Base-by-base conservation (phyloP, 2,888 invertebrate genomes). In the Escarpia spicata region DNA sequence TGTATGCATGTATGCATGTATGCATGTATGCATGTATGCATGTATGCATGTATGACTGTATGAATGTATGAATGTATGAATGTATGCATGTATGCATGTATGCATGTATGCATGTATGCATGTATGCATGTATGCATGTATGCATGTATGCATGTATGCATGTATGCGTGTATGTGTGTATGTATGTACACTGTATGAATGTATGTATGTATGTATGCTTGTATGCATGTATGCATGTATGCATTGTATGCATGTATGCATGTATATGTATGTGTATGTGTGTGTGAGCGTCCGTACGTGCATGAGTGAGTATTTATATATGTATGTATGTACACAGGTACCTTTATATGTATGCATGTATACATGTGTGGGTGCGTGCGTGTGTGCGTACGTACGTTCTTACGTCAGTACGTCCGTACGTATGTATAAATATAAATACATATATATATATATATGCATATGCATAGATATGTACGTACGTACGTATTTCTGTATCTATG, bases 51-150 rank as follows among this genome's bases (percentile, higher is more conserved):
- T 45, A 10, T 45, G 45, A 0, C 0, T 45, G 45, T 45, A 0
- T 45, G 45, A 1, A 10, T 45, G 45, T 2, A 10, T 45, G 45
- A 1, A 10, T 89, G 43, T 60, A 89, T 92, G 45, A 0, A 60
- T 45, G 43, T 75, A 75, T 31, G 3, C 60, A 92, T 92, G 37
- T 58, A 75, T 92, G 89, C 26, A 75, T 75, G n/a, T 91, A 31
- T 3, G 9, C 26, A 31, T 2, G 43, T 44, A 3, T 3, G 43
- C 26, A 31, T 91, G 45, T 89, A 75, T 89, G 45, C 75, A 75
- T 89, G 45, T 37, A 43, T 10, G 45, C 0, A 75, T 92, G 89
- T 37, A 37, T 1, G 37, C 1, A 37, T 37, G 37, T 37, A 37
- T 1, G 0, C 1, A 37, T 1, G 37, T 37, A 37, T 37, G n/a